These are phyloP conservation scores for Passer montanus DNA, from an alignment of 2,113 vertebrate species.

Conservation along the genomic window DNA sequence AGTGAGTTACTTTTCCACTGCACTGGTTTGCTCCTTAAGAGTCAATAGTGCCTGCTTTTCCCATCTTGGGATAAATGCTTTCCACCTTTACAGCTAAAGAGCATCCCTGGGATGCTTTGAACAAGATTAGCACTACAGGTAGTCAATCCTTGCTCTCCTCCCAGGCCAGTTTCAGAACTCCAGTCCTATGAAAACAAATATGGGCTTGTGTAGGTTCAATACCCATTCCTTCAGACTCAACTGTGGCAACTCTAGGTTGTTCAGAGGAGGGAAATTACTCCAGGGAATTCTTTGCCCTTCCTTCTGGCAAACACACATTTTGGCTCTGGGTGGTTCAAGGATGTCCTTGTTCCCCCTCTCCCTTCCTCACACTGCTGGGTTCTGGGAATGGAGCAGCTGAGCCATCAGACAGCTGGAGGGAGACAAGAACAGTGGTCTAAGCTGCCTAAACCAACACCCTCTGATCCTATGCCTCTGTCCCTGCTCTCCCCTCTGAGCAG, in stretches of 20 bases:
- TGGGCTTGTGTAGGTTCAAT: not conserved
- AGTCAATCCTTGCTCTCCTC: not conserved
- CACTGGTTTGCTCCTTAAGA: not conserved
- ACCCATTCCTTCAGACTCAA: not conserved
- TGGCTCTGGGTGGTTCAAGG: accelerated
- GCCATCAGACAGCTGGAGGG: not conserved
- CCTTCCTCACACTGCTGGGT: not conserved
- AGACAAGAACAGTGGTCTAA: not conserved
- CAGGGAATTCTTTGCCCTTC: not conserved
- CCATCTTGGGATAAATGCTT: not conserved
- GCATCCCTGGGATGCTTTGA: not conserved
- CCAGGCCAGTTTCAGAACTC: not conserved
- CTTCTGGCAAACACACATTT: not conserved
- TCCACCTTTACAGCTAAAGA: not conserved
- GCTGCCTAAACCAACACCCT: not conserved
- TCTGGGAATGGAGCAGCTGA: not conserved
- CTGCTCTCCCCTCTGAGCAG: not conserved
- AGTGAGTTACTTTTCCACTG: not conserved
- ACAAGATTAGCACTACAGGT: not conserved
- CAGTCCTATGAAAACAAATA: not conserved
- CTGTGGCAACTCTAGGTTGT: not conserved
- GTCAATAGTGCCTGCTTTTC: not conserved
- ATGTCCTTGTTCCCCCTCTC: not conserved
- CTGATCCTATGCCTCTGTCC: not conserved
- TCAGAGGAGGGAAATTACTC: not conserved